A percentile compares a stretch with the other conserved stretches of the same genome.
These are phyloP conservation scores for Eidolon dupreanum DNA, from an alignment of 2,797 vertebrate species.

Conservation along the genomic window DNA sequence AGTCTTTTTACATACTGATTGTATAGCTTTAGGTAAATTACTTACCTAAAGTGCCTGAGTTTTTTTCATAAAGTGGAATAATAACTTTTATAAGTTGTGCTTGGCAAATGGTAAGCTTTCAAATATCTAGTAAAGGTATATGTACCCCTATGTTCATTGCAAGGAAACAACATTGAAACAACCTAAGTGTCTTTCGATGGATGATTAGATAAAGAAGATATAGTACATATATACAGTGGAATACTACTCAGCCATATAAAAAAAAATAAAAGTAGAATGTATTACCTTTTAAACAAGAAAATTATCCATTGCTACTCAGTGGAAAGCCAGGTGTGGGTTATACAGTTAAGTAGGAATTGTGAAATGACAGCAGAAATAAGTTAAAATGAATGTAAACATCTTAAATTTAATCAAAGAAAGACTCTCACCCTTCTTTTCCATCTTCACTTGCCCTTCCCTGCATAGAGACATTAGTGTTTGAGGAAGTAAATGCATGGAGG, in stretches of 20 bases:
- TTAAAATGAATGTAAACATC: not conserved
- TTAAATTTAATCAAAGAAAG: not conserved
- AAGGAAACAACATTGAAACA: not conserved
- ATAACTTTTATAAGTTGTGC: not conserved
- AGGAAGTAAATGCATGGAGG: not conserved
- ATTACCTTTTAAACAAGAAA: conserved; percentile 34
- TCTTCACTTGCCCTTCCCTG: not conserved
- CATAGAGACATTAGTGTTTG: not conserved
- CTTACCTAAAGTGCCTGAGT: conserved; percentile 2
- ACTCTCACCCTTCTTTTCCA: not conserved
- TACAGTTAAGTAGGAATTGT: not conserved
- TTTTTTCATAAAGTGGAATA: not conserved
- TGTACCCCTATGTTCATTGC: not conserved
- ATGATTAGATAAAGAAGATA: not conserved
- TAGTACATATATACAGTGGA: not conserved
- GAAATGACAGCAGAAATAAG: not conserved
- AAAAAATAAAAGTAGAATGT: not conserved
- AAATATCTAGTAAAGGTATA: not conserved
- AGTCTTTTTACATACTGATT: not conserved
- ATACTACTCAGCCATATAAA: not conserved
- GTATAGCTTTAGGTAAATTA: not conserved
- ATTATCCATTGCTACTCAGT: not conserved
- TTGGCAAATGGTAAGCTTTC: not conserved
- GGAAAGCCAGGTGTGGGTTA: not conserved
- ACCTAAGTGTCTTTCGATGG: not conserved